Base-by-base conservation (phyloP, 2,888 invertebrate species). In the Tachina grossa region DNA sequence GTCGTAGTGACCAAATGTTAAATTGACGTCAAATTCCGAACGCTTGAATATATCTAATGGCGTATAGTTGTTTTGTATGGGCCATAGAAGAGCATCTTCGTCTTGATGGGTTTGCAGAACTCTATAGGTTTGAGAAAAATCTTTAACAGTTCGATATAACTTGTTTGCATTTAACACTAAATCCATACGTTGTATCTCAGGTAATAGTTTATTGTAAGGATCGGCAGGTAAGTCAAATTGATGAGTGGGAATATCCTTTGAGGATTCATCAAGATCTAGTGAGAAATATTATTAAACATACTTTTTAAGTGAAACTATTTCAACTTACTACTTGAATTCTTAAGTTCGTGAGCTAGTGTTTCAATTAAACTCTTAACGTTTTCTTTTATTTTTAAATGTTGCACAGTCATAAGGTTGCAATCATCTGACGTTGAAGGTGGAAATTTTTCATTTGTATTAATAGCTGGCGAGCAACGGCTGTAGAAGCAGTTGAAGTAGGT, bases 161-260 rank as follows among this genome's bases (percentile, higher is more conserved):
- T 90, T 88, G 0, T 87, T 87, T 0, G 90, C 87, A 41, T 85
- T 82, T 41, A 91, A 63, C 2, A 91, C 90, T 31, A 91, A 84
- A n/a, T 91, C 91, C 1, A 91, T 89, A 45, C 91, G 91, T 22
- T 90, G 91, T 13, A 90, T 88, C 69, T 91, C 91, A 0, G 91
- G 91, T 57, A 91, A 6, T 0, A 89, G 77, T 39, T 88, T 89
- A 53, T 88, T 87, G 31, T 47, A 88, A 9, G 71, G 80, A 53
- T 86, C 85, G 10, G 79, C 59, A 0, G 87, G 86, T 31, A 88
- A 79, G 10, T 57, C 0, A 81, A 69, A 81, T 39, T 31, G 53
- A 51, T 81, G 51, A 0, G 31, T 22, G 0, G 89, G 13, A 43
- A 87, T 65, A 51, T 72, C 19, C 11, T 39, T 45, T 1, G 78